Percentiles rank a stretch among this genome's conserved stretches.
phyloP scores from a whole-genome alignment of 2,113 vertebrate genomes.

The Cyanocitta stelleri region DNA sequence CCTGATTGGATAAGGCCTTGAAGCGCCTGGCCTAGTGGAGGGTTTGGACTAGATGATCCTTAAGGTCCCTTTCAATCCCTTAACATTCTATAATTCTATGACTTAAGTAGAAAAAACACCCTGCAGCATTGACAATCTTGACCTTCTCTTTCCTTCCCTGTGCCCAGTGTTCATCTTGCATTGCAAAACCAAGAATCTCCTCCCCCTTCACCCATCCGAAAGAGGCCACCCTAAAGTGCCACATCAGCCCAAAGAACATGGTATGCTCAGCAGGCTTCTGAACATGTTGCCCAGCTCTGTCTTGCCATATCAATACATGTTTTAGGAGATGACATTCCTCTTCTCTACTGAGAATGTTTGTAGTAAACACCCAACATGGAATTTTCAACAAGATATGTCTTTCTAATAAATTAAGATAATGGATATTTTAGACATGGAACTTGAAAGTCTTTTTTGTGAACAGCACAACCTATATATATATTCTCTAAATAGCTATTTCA shows the following conservation, averaged over 20 bases:
- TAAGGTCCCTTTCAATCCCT: not conserved
- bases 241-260: fast-evolving
- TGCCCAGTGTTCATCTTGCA: not conserved
- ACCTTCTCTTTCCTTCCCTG: not conserved
- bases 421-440: not conserved
- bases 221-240: not conserved
- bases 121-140: not conserved
- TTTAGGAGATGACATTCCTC: not conserved
- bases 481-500: not conserved
- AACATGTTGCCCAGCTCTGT: not conserved
- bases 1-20: not conserved
- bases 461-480: not conserved
- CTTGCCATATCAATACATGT: not conserved
- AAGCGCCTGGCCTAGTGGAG: not conserved
- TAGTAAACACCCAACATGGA: not conserved
- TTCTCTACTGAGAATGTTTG: not conserved
- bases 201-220: not conserved
- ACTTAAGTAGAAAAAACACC: not conserved
- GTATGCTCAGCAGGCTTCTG: not conserved
- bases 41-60: not conserved
- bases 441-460: not conserved
- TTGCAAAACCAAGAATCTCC: not conserved
- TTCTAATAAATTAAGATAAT: not conserved
- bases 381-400: not conserved
- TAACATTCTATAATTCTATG: too few species aligned